Evolutionary conservation across 2,113 vertebrate genomes (phyloP).

Genomic region (Gopherus evgoodei): DNA sequence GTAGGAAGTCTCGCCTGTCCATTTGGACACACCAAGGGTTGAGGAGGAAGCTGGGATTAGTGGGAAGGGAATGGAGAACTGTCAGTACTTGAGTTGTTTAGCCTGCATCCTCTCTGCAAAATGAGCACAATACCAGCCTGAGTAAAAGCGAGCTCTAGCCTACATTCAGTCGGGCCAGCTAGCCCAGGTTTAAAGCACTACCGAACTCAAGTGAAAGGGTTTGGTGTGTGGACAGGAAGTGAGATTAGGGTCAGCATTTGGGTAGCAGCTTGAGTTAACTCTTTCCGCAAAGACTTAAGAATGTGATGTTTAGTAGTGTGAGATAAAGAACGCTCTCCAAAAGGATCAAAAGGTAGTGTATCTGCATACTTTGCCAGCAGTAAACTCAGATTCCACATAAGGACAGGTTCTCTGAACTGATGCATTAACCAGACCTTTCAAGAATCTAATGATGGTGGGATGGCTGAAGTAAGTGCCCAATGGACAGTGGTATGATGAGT

Average conservation of each 20-base stretch:
- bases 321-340: neutral
- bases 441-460: neutral
- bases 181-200: neutral
- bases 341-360: neutral
- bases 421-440: accelerated
- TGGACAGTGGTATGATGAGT: neutral
- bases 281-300: neutral
- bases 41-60: accelerated
- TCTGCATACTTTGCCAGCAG: neutral
- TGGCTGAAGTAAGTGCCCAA: neutral
- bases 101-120: neutral
- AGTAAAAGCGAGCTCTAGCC: too few relatives aligned
- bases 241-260: neutral
- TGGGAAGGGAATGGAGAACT: neutral
- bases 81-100: neutral
- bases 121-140: neutral
- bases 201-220: neutral
- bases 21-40: too few relatives aligned
- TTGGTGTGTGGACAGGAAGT: neutral
- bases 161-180: neutral
- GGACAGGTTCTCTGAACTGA: neutral
- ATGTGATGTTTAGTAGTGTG: neutral
- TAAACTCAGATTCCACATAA: neutral
- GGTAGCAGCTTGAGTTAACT: neutral
- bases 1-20: neutral